Percentiles rank a stretch among this genome's conserved stretches.
phyloP scores from a whole-genome alignment of 2,797 vertebrate genomes.

The Holocentrus rufus region DNA sequence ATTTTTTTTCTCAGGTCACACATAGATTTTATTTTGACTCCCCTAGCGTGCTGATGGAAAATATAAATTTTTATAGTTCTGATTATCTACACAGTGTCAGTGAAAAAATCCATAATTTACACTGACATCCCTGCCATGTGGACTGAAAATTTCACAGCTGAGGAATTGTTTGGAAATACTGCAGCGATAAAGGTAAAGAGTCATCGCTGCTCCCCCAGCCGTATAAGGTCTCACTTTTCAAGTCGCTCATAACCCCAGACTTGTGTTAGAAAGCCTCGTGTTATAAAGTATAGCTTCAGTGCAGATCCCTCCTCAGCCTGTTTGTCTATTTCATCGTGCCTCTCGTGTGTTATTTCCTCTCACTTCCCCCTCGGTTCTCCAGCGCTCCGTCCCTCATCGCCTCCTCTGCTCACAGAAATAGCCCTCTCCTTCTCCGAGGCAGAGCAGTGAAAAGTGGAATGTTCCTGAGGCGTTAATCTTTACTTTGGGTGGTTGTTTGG shows the following conservation, averaged over 20 bases:
- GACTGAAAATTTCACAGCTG: too few species aligned
- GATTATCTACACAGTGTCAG: too few species aligned
- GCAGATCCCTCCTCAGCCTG: slow-evolving; percentile 29
- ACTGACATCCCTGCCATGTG: neutral
- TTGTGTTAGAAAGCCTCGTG: slow-evolving; percentile 6
- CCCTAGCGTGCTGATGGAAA: too few species aligned
- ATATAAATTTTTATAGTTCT: too few species aligned
- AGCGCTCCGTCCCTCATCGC: slow-evolving; percentile 42
- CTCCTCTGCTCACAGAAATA: slow-evolving; percentile 67
- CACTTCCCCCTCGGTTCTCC: slow-evolving; percentile 36
- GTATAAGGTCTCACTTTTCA: neutral
- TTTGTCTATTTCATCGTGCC: slow-evolving; percentile 27
- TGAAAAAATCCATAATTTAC: neutral
- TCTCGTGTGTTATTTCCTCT: slow-evolving; percentile 25
- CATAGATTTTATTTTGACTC: neutral
- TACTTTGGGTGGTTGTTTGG: slow-evolving; percentile 53
- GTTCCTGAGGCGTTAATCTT: slow-evolving; percentile 59
- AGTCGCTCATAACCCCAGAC: neutral
- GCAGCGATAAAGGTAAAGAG: too few species aligned
- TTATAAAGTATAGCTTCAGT: slow-evolving; percentile 18
- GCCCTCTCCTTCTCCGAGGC: slow-evolving; percentile 53
- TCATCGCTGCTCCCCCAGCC: too few species aligned
- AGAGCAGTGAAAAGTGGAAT: slow-evolving; percentile 45
- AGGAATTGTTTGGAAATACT: too few species aligned
- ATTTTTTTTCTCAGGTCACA: too few species aligned